Base-by-base conservation (phyloP, 2,797 vertebrate species). In the Pygocentrus nattereri region DNA sequence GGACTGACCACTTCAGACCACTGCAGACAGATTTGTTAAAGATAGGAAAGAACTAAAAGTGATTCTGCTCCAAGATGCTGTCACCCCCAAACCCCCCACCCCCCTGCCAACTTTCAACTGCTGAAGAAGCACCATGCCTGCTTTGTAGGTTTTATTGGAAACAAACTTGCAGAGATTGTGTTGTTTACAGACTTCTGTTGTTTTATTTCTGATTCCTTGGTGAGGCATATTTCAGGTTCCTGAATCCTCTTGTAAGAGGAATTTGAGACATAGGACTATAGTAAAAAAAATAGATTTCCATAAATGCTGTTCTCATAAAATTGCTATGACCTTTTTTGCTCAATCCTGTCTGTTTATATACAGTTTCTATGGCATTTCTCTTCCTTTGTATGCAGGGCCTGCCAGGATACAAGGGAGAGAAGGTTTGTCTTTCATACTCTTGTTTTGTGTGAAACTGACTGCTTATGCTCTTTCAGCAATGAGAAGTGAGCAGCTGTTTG, bases 361-460 rank as follows among this genome's bases (percentile, higher is more conserved):
- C 10, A 52, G 1, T 50, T 30, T 49, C 50, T 30, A 1, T 30
- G 49, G 10, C 1, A 21, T 54, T 44, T 64, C 5, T 64, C 1
- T 59, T 21, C 25, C 19, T 72, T 41, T 61, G 19, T 34, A 23
- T 41, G 18, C 59, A 87, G 86, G 86, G 83, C 21, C 78, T 79
- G 19, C 16, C 81, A 18, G 85, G 85, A 30, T 70, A 76, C 69
- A 87, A 87, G 70, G 86, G 85, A 65, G 83, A 87, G 49, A 87
- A 87, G 86, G 85, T 85, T 50, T 27, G 58, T 59, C 16, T 67
- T 68, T 74, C 31, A 44, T 69, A 58, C 13, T 31, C 10, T 25
- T 23, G 2, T 52, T 38, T 34, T 38, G 30, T 34, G 27, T 21
- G 18, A 41, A 10, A 3, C 1, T 58, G 3, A 68, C 27, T 31